Evolutionary conservation across 2,888 invertebrate genomes (phyloP), one percentile per base, ranked within the genome.

Genomic region (Drosophila cognata): DNA sequence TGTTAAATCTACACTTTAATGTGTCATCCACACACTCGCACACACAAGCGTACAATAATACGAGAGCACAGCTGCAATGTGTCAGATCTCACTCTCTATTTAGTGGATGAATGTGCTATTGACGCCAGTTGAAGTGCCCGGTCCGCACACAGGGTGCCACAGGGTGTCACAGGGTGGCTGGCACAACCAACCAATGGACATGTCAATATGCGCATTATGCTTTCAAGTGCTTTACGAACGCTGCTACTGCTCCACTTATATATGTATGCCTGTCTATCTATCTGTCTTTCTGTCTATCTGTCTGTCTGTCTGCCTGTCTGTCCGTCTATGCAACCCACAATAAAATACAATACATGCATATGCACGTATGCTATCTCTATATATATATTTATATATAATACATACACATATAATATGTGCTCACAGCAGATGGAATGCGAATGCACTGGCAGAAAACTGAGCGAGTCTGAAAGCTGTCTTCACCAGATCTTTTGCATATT

Each of bases 161-260:
- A 36, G 60, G 55, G 55, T 60, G 71, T 52, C 57, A 35, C 52
- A 43, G 66, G 38, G 58, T 51, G 36, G 16, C 41, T 51, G 71
- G 51, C 36, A 29, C 35, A 21, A 29, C 28, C 21, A 31, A 53
- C 50, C 46, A 60, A 66, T 69, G 73, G 64, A 70, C 69, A 74
- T 72, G 62, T 81, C 81, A 70, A 76, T 77, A 72, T 77, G 84
- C 81, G 78, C 78, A 81, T 77, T 75, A 72, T 75, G 75, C 76
- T 67, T 72, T 64, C 70, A 79, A 84, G 79, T 63, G 82, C 62
- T 72, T 61, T 68, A 62, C 58, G 25, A 66, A 33, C 29, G 36
- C 43, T 43, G 50, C 50, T 52, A 21, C 46, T 61, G 71, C 71
- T 81, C 71, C 74, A 70, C 77, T 70, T 72, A 53, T 18, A 6